Evolutionary conservation across 1,140 invertebrate genomes (phyloP), one percentile per base, ranked within the genome.

Genomic region (Probaryconus sp.): DNA sequence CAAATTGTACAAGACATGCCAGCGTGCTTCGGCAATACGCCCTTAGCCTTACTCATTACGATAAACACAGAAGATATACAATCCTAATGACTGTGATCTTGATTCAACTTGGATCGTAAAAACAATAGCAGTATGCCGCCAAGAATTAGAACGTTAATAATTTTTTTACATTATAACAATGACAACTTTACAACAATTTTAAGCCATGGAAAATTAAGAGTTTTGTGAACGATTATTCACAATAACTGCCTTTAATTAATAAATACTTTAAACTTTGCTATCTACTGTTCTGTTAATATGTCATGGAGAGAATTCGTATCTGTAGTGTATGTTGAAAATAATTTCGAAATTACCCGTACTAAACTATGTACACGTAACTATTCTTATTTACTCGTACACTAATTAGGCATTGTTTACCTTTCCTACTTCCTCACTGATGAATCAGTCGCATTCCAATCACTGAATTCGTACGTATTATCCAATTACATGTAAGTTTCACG

Each of bases 1-100:
- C 79, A 82, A 82, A 82, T 82, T 82, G 79, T 82, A 82, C 80
- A 81, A 82, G 80, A 82, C 80, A 78, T 81, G 78, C 48, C 76
- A 73, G 78, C 76, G 56, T 79, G 80, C 79, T 81, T 79, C 63
- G 70, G 78, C 78, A 79, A 79, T 78, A 76, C 77, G 70, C 48
- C 78, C 72, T 56, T 77, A 56, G 70, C 61, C 60, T 42, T 33
- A 20, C 37, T 37, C 60, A 72, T 53, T 30, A 20, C 60, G 50
- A 48, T n/a, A 38, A 58, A 63, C 45, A 43, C 45, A n/a, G 21
- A 42, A 38, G 53, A 60, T 31, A 43, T 69, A 7, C 30, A 33
- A 35, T 48, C 35, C 31, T 38, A 11, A 13, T 28, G 17, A 28
- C 40, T 40, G 47, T 56, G 50, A 21, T 28, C 16, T 16, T 10